Evolutionary conservation across 2,888 invertebrate species (phyloP), one percentile per base, ranked within the genome.

Genomic region (Ptilodon capucinus): DNA sequence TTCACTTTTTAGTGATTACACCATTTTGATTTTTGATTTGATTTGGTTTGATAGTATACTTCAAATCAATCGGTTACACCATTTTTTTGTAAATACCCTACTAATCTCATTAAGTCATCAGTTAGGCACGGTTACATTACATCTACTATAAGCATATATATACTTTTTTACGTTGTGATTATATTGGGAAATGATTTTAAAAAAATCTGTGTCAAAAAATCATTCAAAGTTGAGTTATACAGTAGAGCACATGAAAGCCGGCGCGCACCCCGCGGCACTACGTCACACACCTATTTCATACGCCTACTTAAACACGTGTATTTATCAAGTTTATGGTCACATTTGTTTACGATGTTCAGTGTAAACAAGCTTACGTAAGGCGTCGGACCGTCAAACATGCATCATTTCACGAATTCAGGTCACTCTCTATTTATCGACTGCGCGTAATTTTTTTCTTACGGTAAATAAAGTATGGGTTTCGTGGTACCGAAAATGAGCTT

Each of bases 251-350:
- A 32, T 32, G 7, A 17, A 17, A 16, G 3, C 35, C 17, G 17
- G 35, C 35, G 43, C 51, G 42, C 56, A 46, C 51, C 49, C 39
- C 36, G 42, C 17, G 21, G 21, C 38, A 39, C 63, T 44, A 54
- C 64, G 58, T 63, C 62, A 62, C 47, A 48, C 32, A 21, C 38
- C 51, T 52, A 49, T 64, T 61, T 40, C 48, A 43, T 58, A 49
- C 53, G 54, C 54, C 54, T 59, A 57, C 47, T 44, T 55, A 50
- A 49, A 18, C 38, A 13, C 54, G 43, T 56, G 51, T 57, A 55
- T 56, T 60, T 64, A 67, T 65, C 71, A 75, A 75, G 71, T 71
- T 75, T 73, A 75, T 67, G 74, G 74, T 63, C 76, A 71, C 54
- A 63, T 57, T 62, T 73, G 73, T 74, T 74, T 74, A 74, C 63